Conservation (phyloP, 1,140 invertebrate genomes). For the Lepidurus couesii region DNA sequence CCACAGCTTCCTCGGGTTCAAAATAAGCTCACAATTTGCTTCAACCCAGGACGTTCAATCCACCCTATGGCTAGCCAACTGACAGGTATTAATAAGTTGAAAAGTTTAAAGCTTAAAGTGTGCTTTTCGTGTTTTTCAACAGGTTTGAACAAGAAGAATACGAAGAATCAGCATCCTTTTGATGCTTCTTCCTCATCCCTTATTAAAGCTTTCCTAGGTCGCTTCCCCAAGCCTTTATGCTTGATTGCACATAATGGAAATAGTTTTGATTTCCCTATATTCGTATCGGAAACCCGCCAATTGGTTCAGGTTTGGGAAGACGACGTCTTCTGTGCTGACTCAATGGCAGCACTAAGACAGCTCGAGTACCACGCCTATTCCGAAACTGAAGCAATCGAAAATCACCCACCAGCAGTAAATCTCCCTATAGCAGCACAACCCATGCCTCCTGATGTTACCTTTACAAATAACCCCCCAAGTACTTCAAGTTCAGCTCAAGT, state of each 20-base stretch:
- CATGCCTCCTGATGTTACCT: too few relatives aligned
- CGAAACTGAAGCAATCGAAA: background rate
- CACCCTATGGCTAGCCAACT: background rate
- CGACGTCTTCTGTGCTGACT: background rate
- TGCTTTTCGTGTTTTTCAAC: background rate
- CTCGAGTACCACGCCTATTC: background rate
- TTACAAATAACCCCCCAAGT: too few relatives aligned
- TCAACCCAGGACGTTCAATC: background rate
- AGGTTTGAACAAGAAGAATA: background rate
- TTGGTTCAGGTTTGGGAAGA: background rate
- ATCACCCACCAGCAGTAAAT: background rate
- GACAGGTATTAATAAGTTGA: background rate
- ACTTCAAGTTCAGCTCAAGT: too few relatives aligned
- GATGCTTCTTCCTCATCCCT: background rate
- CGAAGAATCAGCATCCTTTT: background rate
- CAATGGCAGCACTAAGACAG: background rate
- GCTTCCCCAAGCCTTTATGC: background rate
- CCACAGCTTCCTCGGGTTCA: background rate
- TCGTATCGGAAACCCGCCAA: background rate
- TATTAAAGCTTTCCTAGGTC: background rate
- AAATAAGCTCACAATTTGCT: background rate
- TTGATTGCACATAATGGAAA: background rate
- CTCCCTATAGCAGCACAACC: too few relatives aligned
- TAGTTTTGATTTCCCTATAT: background rate
- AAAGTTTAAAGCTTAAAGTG: too few relatives aligned